Evolutionary conservation across 2,888 invertebrate species (phyloP), one percentile per base, ranked within the genome.

Genomic region (Elegia similella): DNA sequence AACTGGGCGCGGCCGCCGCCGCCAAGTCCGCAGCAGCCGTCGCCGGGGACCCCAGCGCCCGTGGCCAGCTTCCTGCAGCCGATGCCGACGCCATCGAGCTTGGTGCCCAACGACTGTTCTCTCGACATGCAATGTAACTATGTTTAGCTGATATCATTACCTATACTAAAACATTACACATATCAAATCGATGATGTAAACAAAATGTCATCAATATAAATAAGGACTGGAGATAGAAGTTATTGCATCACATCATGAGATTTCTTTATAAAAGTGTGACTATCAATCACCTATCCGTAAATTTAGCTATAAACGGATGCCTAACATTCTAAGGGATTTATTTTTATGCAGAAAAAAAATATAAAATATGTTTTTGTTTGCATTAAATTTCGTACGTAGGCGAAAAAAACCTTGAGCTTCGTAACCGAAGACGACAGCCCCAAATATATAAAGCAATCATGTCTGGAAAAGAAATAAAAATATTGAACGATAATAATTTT

Each of bases 1-100:
- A 94, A 94, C 83, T 95, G 94, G 94, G 92, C 93, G 70, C 92
- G 81, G 86, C 94, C 84, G 81, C 90, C 75, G 68, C 79, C 81
- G 52, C 82, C 83, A 58, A 80, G 77, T 50, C 73, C 69, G 62
- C 80, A 75, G 72, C 84, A 76, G 74, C 84, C 78, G 67, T 81
- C 86, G 69, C 82, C 82, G 65, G 80, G 84, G 72, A 72, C 84
- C 62, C 84, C 88, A 13, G 78, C 78, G 58, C 76, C 78, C 32
- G 59, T 74, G 56, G 57, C 78, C 58, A 76, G 66, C 70, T 77
- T 78, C 76, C 72, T 84, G 72, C 81, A 83, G 73, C 73, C 77
- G 42, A 68, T 80, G 56, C 76, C 79, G 60, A 76, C 84, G 61
- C 79, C 80, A 15, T 78, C 86, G 52, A 75, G 72, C 67, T 70